Evolutionary conservation across 2,888 invertebrate species (phyloP).

Genomic region (Nowickia ferox): DNA sequence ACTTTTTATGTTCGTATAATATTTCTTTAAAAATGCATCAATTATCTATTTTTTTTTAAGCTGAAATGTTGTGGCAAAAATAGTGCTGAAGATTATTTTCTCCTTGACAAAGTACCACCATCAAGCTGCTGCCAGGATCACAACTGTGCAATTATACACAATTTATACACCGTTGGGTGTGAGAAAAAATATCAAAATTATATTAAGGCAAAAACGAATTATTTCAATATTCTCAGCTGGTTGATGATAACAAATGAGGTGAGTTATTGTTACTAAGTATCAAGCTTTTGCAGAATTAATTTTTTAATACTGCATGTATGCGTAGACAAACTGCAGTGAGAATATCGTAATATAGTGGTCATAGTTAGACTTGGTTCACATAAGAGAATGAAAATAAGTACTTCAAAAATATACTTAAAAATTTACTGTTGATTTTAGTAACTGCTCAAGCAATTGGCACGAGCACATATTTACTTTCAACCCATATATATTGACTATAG

Average conservation of each 20-base stretch:
- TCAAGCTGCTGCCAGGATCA: conserved; percentile 77
- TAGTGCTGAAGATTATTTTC: conserved; percentile 77
- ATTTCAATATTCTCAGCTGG: conserved; percentile 79
- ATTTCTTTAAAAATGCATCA: neutral
- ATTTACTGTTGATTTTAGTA: no score
- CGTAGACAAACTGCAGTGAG: no score
- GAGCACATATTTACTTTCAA: no score
- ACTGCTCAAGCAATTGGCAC: no score
- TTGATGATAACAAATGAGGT: conserved; percentile 77
- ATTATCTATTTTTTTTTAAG: conserved; percentile 66
- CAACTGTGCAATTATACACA: conserved; percentile 76
- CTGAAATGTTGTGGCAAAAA: conserved; percentile 79
- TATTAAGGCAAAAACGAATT: conserved; percentile 75
- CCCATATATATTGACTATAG: no score
- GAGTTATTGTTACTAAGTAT: conserved; percentile 1
- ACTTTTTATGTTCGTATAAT: no score
- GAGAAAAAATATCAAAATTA: conserved; percentile 77
- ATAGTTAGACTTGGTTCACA: no score
- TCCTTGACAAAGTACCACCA: conserved; percentile 76
- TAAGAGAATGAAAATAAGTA: no score
- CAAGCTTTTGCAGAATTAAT: no score
- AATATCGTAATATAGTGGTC: no score
- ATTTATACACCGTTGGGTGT: conserved; percentile 77
- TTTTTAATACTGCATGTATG: no score
- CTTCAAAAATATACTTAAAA: no score